Evolutionary conservation across 2,888 invertebrate species (phyloP), one percentile per base, ranked within the genome.

Genomic region (Callimorpha dominula): DNA sequence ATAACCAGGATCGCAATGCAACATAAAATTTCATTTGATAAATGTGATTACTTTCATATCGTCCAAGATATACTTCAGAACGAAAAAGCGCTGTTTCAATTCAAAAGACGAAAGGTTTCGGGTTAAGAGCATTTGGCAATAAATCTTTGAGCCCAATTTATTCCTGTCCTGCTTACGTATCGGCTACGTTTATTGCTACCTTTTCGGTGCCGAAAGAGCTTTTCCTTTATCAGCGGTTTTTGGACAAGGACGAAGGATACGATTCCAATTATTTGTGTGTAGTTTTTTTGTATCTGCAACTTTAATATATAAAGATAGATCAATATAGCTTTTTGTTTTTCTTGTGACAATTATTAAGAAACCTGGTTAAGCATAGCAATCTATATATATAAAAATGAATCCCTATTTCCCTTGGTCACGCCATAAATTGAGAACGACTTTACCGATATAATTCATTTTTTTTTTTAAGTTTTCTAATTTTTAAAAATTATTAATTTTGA

Each of bases 71-170:
- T 76, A 81, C 85, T 78, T 74, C 67, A 78, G 78, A 80, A 75
- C 81, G 84, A 90, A 89, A 88, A 89, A 88, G 87, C 84, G 80
- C 80, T 81, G 84, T 87, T 86, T 88, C 88, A 87, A 60, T 88
- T 86, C 85, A 81, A 82, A 76, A 82, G 79, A 82, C 85, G 85
- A 85, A 87, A 89, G 86, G 87, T 87, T 89, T 88, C 87, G 91
- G 90, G 93, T 92, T 94, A 93, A 95, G 91, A 95, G 95, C 94
- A 92, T 94, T 95, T 87, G 92, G 92, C 89, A 90, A 95, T 95
- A 95, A 95, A 95, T 95, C 93, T 87, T 89, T 85, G 85, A 87
- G 89, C 86, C 91, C 93, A 93, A 94, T 94, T 93, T 93, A 94
- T 93, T 91, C 90, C 90, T 91, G 92, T 91, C 92, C 90, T 87